Evolutionary conservation across 2,888 invertebrate genomes (phyloP), one percentile per base, ranked within the genome.

Genomic region (Melipona bicolor): DNA sequence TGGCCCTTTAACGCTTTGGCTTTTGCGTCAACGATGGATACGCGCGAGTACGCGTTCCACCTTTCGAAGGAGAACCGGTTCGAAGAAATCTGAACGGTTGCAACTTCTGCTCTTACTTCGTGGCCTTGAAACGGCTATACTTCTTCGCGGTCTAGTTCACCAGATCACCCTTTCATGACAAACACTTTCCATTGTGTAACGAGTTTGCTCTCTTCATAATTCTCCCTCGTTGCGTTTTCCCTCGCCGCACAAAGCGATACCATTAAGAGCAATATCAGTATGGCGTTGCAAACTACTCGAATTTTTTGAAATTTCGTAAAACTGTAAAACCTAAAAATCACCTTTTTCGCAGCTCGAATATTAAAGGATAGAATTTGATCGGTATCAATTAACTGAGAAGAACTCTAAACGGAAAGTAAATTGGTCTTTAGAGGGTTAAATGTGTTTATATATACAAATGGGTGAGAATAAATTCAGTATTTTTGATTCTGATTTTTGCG

Each of bases 171-270:
- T 92, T 91, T 93, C 93, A 89, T 92, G 92, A 93, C 92, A 92
- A 92, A 92, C 92, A 94, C 94, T 94, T 94, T 94, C 94, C 94
- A 94, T 94, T 94, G 94, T 94, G 93, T 94, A 94, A 94, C 92
- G 92, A 92, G 92, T 91, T 91, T 88, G 84, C 62, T 85, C n/a
- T 85, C 81, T 78, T 88, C 85, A 85, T 50, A 19, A 27, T n/a
- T n/a, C 27, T 27, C 27, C 11, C 27, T 27, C 13, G 52, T 56
- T 11, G 27, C 9, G 27, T 27, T 24, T 27, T 27, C 13, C 72
- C 32, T 56, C 36, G 4, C 21, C 5, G 15, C 4, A 4, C 4
- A 15, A 4, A 59, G 32, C 2, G 32, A 1, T 4, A 32, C 32
- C 32, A 19, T 19, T 52, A 17, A 5, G 52, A 52, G 17, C 52